Conservation (phyloP, 2,888 invertebrate genomes). For the Leptogaster cylindrica region DNA sequence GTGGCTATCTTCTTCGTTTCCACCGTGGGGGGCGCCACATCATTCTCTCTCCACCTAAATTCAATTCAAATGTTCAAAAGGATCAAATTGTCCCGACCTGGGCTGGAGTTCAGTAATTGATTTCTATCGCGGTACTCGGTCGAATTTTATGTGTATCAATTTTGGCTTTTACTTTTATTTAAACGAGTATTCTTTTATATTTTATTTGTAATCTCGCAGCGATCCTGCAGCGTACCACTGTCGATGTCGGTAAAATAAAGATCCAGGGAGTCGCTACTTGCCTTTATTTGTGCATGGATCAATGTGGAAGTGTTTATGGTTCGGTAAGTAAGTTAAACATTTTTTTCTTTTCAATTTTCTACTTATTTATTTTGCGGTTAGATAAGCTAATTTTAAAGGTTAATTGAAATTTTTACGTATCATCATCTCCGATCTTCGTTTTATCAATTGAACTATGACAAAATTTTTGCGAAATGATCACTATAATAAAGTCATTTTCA, state of each 20-base stretch:
- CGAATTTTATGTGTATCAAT: slow-evolving; percentile 6
- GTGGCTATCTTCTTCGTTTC: slow-evolving; percentile 4
- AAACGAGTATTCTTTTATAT: no score
- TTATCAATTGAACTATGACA: no score
- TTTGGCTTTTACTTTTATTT: no score
- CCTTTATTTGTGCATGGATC: slow-evolving; percentile 88
- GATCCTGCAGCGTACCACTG: slow-evolving; percentile 73
- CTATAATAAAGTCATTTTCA: no score
- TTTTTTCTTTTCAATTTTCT: no score
- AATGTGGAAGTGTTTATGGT: slow-evolving; percentile 84
- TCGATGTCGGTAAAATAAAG: slow-evolving; percentile 81
- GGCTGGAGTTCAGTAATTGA: slow-evolving; percentile 20
- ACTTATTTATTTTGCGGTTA: no score
- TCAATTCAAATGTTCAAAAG: slow-evolving; percentile 18
- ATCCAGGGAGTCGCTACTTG: slow-evolving; percentile 88
- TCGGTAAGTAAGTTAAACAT: no score
- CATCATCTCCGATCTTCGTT: no score
- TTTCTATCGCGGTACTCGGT: not conserved
- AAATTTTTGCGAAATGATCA: no score
- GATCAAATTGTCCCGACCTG: not conserved
- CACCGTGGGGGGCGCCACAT: not conserved
- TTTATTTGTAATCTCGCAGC: no score
- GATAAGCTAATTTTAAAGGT: no score
- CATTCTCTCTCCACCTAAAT: slow-evolving; percentile 23
- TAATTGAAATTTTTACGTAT: no score